These are phyloP conservation scores for Drosophila nigritarsus DNA, from an alignment of 2,888 invertebrate genomes.

Conservation along the genomic window DNA sequence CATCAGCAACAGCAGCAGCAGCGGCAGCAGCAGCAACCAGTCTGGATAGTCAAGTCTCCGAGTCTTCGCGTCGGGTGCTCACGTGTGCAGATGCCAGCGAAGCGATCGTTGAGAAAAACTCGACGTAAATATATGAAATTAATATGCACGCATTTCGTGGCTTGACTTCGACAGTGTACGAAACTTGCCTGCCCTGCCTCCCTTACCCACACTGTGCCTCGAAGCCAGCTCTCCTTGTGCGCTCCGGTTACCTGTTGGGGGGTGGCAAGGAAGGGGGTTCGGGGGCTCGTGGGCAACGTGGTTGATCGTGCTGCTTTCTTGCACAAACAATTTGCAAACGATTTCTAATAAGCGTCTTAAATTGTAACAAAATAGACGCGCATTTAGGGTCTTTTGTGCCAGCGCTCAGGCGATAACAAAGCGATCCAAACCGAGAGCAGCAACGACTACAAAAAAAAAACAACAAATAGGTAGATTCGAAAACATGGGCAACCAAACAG, in stretches of 20 bases:
- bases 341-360: conserved; percentile 82
- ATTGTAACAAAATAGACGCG: conserved; percentile 80
- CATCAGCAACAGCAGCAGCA: conserved; percentile 80
- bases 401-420: conserved; percentile 57
- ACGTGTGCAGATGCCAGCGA: conserved; percentile 52
- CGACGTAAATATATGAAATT: conserved; percentile 74
- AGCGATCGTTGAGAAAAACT: conserved; percentile 49
- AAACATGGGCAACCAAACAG: conserved; percentile 50
- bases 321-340: conserved; percentile 79
- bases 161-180: conserved; percentile 37
- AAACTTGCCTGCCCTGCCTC: conserved; percentile 7
- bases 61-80: conserved; percentile 26
- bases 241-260: conserved; percentile 40
- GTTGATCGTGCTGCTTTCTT: conserved; percentile 68
- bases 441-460: background rate
- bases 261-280: background rate
- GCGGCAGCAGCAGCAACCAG: conserved; percentile 47
- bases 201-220: conserved; percentile 9
- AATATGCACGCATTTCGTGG: conserved; percentile 83
- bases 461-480: conserved; percentile 35
- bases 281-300: conserved; percentile 2
- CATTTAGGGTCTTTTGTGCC: conserved; percentile 75
- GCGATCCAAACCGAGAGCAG: conserved; percentile 23
- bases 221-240: conserved; percentile 12
- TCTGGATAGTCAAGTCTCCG: conserved; percentile 57